Percentiles rank a stretch among this genome's conserved stretches.
Conservation (phyloP, 2,113 vertebrate genomes). For the Melanotaenia duboulayi region DNA sequence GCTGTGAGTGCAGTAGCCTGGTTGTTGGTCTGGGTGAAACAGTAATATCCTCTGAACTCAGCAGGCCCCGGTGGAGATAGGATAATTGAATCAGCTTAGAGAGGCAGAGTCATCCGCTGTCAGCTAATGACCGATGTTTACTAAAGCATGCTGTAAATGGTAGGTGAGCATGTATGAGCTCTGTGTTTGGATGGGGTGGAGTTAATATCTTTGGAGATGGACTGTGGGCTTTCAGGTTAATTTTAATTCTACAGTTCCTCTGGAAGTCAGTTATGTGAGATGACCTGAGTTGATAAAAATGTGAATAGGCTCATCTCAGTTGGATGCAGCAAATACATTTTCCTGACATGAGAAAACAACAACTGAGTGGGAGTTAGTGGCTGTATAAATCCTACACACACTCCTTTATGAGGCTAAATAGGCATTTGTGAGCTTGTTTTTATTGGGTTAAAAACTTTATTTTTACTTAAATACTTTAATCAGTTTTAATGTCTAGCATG, state of each 20-base stretch:
- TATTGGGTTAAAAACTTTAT: too few species aligned
- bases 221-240: background rate
- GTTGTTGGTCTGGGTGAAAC: constrained; percentile 43
- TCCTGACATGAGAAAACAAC: background rate
- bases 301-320: constrained; percentile 4
- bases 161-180: constrained; percentile 30
- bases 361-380: background rate
- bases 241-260: background rate
- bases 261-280: background rate
- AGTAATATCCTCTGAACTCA: constrained; percentile 46
- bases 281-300: constrained; percentile 8
- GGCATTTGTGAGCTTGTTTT: too few species aligned
- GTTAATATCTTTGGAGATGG: constrained; percentile 13
- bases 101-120: constrained; percentile 56
- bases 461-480: too few species aligned
- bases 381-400: too few species aligned
- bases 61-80: constrained; percentile 51
- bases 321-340: background rate
- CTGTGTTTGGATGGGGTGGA: constrained; percentile 3
- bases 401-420: too few species aligned
- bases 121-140: constrained; percentile 60
- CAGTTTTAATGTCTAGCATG: too few species aligned
- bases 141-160: constrained; percentile 44
- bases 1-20: constrained; percentile 26
- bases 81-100: constrained; percentile 70